These are phyloP conservation scores for Dasypus novemcinctus DNA, from an alignment of 2,113 vertebrate species.

Conservation along the genomic window DNA sequence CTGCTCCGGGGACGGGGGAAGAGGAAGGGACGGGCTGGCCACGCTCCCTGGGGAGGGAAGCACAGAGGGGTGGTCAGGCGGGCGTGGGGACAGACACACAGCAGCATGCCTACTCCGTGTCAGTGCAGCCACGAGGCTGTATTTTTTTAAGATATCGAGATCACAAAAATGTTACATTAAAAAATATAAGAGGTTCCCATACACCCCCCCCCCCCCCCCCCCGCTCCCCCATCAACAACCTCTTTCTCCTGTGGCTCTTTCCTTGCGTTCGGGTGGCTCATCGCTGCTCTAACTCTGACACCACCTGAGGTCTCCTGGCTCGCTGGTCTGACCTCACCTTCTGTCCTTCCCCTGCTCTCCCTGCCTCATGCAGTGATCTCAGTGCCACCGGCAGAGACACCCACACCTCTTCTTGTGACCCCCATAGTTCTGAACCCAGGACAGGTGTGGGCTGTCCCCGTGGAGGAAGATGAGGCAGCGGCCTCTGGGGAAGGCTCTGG, in stretches of 20 bases:
- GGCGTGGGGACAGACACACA: background rate
- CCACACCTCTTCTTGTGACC: background rate
- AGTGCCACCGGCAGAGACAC: background rate
- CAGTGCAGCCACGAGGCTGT: fast-evolving
- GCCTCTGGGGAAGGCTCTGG: background rate
- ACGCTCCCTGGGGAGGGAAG: slow-evolving; percentile 57
- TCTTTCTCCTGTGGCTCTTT: too few species aligned
- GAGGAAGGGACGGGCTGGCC: slow-evolving; percentile 51
- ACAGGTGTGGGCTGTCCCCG: background rate
- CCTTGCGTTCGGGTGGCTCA: too few species aligned
- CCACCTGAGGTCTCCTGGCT: background rate
- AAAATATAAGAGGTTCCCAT: too few species aligned
- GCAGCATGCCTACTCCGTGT: background rate
- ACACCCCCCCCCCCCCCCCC: too few species aligned
- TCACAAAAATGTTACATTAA: too few species aligned
- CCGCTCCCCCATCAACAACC: too few species aligned
- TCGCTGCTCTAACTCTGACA: background rate
- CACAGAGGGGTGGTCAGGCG: background rate
- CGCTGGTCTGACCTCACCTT: background rate
- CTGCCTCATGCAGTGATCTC: background rate
- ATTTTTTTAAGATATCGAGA: too few species aligned
- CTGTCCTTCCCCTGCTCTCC: background rate
- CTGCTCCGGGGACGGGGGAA: slow-evolving; percentile 29
- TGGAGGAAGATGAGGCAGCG: background rate
- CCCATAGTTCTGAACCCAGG: background rate